phyloP scores from a whole-genome alignment of 2,888 invertebrate species.

The Hecatera dysodea region DNA sequence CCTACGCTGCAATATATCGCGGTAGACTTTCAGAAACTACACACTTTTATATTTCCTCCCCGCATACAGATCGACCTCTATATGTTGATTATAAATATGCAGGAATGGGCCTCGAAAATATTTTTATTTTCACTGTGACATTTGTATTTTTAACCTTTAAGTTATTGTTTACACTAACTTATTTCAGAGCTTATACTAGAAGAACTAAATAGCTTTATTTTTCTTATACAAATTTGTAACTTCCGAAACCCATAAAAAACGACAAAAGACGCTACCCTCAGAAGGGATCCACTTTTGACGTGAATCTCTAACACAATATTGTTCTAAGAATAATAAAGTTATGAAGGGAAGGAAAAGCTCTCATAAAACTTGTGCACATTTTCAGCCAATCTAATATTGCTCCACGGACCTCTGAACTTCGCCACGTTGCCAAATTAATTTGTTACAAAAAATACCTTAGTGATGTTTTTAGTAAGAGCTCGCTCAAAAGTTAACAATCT shows the following conservation, averaged over 20 bases:
- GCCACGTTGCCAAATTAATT: background rate
- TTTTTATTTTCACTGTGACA: too few relatives aligned
- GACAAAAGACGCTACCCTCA: background rate
- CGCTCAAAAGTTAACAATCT: slow-evolving; percentile 1
- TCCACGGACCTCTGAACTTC: background rate
- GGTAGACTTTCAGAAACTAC: slow-evolving; percentile 6
- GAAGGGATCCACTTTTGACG: slow-evolving; percentile 9
- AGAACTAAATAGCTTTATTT: background rate
- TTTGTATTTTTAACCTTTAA: background rate
- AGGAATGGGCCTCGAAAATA: background rate
- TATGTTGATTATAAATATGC: background rate
- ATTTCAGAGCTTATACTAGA: too few relatives aligned
- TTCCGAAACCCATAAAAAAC: background rate
- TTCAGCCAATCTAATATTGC: slow-evolving; percentile 43
- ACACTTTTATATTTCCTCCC: slow-evolving; percentile 8
- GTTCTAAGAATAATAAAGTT: slow-evolving; percentile 45
- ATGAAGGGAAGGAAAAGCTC: slow-evolving; percentile 32
- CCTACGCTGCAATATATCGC: slow-evolving; percentile 29
- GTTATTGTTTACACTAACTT: background rate
- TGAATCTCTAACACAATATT: slow-evolving; percentile 37
- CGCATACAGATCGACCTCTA: background rate
- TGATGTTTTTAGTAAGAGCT: background rate
- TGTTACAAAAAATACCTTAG: slow-evolving; percentile 5
- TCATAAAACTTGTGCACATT: slow-evolving; percentile 39
- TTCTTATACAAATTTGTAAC: background rate